Evolutionary conservation across 64 coral and sea anemone species (phyloP).

Genomic region (Pachyseris speciosa): DNA sequence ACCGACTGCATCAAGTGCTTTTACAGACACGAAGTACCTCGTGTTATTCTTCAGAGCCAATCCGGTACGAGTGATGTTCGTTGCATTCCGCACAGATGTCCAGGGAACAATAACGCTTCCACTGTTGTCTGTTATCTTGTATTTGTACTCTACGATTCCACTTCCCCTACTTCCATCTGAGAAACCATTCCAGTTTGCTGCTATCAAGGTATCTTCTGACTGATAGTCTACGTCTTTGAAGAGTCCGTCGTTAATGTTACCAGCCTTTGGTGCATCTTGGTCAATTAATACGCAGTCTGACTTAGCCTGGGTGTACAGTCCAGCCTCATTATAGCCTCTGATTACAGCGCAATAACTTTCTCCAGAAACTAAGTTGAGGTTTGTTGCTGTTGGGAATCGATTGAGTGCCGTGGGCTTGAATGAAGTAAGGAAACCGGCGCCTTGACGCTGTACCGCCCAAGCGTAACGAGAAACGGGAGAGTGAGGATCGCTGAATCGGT

Average conservation of each 20-base stretch:
- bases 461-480: constrained; percentile 47
- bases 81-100: constrained; percentile 77
- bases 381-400: not conserved
- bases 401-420: constrained; percentile 19
- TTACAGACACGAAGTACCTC: constrained; percentile 67
- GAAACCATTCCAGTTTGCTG: constrained; percentile 86
- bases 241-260: constrained; percentile 70
- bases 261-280: constrained; percentile 77
- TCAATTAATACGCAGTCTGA: constrained; percentile 88
- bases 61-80: constrained; percentile 9
- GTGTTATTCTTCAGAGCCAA: constrained; percentile 20
- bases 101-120: constrained; percentile 60
- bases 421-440: constrained; percentile 47
- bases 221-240: constrained; percentile 64
- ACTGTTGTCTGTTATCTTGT: constrained; percentile 75
- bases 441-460: constrained; percentile 40
- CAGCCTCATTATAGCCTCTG: constrained; percentile 72
- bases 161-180: constrained; percentile 64
- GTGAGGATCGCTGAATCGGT: constrained; percentile 68
- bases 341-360: constrained; percentile 78
- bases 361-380: constrained; percentile 61
- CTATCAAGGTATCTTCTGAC: constrained; percentile 46
- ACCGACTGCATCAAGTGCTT: constrained; percentile 67
- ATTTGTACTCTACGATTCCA: constrained; percentile 72
- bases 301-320: constrained; percentile 16